Evolutionary conservation across 2,113 vertebrate genomes (phyloP), one percentile per base, ranked within the genome.

Genomic region (Cromileptes altivelis): DNA sequence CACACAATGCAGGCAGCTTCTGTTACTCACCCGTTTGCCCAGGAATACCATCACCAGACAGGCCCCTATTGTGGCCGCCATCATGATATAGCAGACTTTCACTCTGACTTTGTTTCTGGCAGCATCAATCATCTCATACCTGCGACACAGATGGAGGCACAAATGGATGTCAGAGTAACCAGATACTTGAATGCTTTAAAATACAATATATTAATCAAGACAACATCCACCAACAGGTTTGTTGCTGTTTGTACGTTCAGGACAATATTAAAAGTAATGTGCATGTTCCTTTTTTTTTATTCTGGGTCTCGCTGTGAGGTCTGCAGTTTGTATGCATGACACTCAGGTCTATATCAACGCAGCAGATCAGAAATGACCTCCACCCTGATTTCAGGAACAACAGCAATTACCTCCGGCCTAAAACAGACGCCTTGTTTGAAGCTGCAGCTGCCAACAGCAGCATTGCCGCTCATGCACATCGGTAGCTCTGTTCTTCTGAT

Each of bases 21-120:
- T 47, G 40, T 58, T 21, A 85, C 96, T 96, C 82, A 99, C 98
- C 96, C 89, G 74, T 93, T 99, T 99, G 40, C 98, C 98, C 75
- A 87, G 9, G 18, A 96, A 7, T 27, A 97, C 76, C 95, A 95
- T 97, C 0, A 6, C 0, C 5, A 97, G 0, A 75, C 97, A 99
- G 47, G 95, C 96, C 0, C 52, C 0, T n/a, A 99, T 47, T 1
- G 98, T 97, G 81, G 94, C 1, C 1, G 33, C 94, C 0, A 98
- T 97, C 97, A 99, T 99, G 1, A 93, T 0, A 0, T 97, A 98
- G 92, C 97, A 96, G 67, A 87, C 69, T 93, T 96, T 98, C 81
- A 99, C 95, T 62, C 97, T 91, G 23, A 97, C 4, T 58, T 80
- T 97, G 91, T 96, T 98, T 88, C 96, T 96, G 2, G 98, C 96